A percentile compares a stretch with the other conserved stretches of the same genome.
These are phyloP conservation scores for Steinernema feltiae DNA, from an alignment of 1,140 invertebrate genomes.

Conservation along the genomic window DNA sequence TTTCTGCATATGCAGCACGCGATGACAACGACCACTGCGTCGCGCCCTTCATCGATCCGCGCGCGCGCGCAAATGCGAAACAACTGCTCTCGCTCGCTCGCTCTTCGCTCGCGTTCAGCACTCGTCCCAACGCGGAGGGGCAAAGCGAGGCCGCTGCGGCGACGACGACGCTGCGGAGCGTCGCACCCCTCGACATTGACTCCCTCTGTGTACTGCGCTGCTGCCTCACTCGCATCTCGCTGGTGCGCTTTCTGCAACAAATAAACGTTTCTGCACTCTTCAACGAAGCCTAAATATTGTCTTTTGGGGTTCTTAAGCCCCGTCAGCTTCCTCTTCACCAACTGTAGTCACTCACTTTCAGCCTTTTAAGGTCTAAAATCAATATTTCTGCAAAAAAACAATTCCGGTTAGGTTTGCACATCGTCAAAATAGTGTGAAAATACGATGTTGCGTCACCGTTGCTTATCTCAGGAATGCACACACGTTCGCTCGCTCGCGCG, in stretches of 20 bases:
- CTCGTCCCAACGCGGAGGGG: background rate
- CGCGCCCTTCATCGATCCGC: background rate
- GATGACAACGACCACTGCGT: background rate
- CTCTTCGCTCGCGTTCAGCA: background rate
- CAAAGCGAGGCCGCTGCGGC: background rate
- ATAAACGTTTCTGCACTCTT: background rate
- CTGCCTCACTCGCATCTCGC: background rate
- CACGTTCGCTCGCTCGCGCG: too few species aligned
- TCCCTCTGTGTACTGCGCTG: background rate
- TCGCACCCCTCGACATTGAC: background rate
- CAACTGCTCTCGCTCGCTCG: slow-evolving; percentile 7
- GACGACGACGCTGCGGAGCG: background rate
- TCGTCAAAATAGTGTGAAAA: too few species aligned
- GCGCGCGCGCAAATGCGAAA: background rate
- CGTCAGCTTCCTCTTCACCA: background rate
- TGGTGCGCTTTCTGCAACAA: background rate
- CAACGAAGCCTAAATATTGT: background rate
- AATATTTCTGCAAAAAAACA: too few species aligned
- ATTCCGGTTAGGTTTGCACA: too few species aligned
- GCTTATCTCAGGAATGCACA: too few species aligned
- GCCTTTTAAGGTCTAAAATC: background rate
- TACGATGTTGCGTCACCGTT: too few species aligned
- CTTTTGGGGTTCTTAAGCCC: background rate
- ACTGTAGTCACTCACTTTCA: background rate
- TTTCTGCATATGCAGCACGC: background rate